Conservation (phyloP, 2,113 vertebrate species). For the Myiopsitta monachus region DNA sequence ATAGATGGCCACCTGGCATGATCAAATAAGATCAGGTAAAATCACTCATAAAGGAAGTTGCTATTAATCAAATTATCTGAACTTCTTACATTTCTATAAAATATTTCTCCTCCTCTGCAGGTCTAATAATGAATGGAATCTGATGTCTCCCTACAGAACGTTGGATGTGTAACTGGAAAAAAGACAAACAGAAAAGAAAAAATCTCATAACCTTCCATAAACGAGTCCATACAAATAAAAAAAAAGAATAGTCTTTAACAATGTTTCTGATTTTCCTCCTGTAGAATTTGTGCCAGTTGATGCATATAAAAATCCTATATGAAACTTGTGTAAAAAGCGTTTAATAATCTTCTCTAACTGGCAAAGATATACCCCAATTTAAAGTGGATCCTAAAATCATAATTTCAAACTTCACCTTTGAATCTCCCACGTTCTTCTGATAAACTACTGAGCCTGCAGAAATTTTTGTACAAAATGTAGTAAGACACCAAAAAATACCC, state of each 20-base stretch:
- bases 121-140: constrained; percentile 29
- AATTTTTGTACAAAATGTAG: not conserved
- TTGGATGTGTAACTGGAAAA: constrained; percentile 16
- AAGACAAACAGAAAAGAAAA: not conserved
- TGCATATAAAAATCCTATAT: not conserved
- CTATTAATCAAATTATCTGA: constrained; percentile 46
- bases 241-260: constrained; percentile 15
- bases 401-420: not conserved
- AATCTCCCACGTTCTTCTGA: not conserved
- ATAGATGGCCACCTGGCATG: not conserved
- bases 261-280: not conserved
- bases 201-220: constrained; percentile 15
- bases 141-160: constrained; percentile 13
- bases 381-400: not conserved
- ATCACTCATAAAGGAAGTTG: constrained; percentile 6
- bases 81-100: constrained; percentile 47
- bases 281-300: not conserved
- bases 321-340: not conserved
- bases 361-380: not conserved
- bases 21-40: constrained; percentile 31
- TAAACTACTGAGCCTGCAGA: not conserved
- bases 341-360: not conserved
- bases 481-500: not conserved
- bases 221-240: constrained; percentile 31
- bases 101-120: constrained; percentile 11